Evolutionary conservation across 2,888 invertebrate genomes (phyloP).

Genomic region (Clitarchus hookeri): DNA sequence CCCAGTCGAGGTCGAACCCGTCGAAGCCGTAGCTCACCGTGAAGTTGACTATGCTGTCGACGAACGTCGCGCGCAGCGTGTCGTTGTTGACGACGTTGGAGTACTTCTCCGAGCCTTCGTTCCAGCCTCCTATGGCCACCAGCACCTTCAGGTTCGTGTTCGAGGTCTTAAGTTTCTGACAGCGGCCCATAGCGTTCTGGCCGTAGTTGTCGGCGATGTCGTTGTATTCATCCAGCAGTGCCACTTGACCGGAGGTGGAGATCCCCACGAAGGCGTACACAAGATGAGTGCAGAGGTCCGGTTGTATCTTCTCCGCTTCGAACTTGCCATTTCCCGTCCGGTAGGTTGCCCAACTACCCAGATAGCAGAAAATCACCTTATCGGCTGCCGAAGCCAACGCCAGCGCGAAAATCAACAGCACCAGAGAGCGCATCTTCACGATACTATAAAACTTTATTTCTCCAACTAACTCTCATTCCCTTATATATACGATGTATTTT

Average conservation of each 20-base stretch:
- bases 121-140: conserved; percentile 72
- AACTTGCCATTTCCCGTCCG: background rate
- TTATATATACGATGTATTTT: background rate
- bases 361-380: conserved; percentile 1
- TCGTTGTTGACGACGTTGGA: conserved; percentile 56
- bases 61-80: conserved; percentile 55
- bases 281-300: conserved; percentile 15
- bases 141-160: conserved; percentile 62
- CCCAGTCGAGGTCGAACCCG: conserved; percentile 76
- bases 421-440: background rate
- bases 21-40: conserved; percentile 65
- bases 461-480: background rate
- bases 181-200: conserved; percentile 4
- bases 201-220: conserved; percentile 18
- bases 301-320: conserved; percentile 12
- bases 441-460: background rate
- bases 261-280: conserved; percentile 20
- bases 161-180: background rate
- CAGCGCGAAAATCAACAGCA: background rate
- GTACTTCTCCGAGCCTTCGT: conserved; percentile 65
- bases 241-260: background rate
- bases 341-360: conserved; percentile 19
- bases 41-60: conserved; percentile 59
- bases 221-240: conserved; percentile 7
- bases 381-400: background rate